phyloP scores from a whole-genome alignment of 2,113 vertebrate genomes.

The Daphoenositta chrysoptera region DNA sequence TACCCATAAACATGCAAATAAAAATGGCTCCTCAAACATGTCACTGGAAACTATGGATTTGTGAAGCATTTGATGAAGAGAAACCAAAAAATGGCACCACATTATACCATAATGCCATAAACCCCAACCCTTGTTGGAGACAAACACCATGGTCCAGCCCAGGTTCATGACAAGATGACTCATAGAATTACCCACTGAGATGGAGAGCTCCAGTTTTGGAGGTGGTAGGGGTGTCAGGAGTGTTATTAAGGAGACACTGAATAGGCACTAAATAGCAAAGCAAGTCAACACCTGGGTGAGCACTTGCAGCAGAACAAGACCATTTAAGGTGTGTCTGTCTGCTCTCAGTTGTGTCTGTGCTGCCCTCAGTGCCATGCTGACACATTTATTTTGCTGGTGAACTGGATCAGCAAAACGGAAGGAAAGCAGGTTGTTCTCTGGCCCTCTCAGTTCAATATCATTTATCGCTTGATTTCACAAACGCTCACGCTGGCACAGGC shows the following conservation, averaged over 20 bases:
- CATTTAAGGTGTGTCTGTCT: background rate
- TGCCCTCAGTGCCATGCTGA: background rate
- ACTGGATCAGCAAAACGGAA: conserved; percentile 6
- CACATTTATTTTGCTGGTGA: background rate
- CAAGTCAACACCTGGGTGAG: background rate
- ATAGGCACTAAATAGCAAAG: background rate
- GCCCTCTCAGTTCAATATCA: background rate
- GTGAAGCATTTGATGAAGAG: background rate
- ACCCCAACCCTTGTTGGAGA: background rate
- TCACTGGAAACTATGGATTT: background rate
- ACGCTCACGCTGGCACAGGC: background rate
- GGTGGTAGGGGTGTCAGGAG: background rate
- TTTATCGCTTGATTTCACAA: conserved; percentile 7
- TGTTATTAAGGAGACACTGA: background rate
- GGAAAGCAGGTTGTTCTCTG: background rate
- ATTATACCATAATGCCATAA: background rate
- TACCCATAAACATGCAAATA: background rate
- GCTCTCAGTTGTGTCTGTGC: background rate
- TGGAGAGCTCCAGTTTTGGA: background rate
- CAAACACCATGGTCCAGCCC: background rate
- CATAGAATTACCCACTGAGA: background rate
- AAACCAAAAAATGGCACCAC: background rate
- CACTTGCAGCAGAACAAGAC: background rate
- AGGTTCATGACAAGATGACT: background rate
- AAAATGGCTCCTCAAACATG: background rate